Conservation (phyloP, 2,797 vertebrate species). For the Sebastolobus altivelis region DNA sequence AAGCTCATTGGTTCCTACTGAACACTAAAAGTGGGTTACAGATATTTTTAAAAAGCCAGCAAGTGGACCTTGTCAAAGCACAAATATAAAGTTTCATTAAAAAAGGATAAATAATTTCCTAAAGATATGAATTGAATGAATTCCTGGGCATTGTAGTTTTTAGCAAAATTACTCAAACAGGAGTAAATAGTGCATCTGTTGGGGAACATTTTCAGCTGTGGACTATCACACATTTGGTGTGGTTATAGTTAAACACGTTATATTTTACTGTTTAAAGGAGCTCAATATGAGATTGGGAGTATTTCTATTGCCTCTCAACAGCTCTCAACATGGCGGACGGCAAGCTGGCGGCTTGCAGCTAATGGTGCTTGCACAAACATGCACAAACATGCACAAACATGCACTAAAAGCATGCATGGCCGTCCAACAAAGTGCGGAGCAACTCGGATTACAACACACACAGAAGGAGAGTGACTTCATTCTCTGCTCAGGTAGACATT, state of each 20-base stretch:
- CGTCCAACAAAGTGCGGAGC: too few relatives aligned
- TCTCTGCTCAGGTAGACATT: too few relatives aligned
- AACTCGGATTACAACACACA: too few relatives aligned
- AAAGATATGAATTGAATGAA: background rate
- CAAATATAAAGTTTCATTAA: background rate
- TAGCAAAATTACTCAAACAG: too few relatives aligned
- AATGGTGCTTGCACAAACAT: too few relatives aligned
- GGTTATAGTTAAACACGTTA: background rate
- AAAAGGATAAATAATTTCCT: background rate
- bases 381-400: too few relatives aligned
- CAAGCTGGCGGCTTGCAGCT: too few relatives aligned
- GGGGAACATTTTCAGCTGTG: background rate
- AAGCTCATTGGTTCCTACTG: background rate
- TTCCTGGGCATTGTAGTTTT: background rate
- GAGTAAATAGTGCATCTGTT: background rate
- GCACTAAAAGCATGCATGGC: too few relatives aligned
- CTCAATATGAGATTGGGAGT: too few relatives aligned
- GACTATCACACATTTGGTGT: background rate
- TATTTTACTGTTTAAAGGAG: background rate
- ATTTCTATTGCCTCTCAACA: too few relatives aligned
- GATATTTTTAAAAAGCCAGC: background rate
- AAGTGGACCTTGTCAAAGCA: background rate
- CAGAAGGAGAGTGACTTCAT: too few relatives aligned
- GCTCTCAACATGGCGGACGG: too few relatives aligned
- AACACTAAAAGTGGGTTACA: background rate